Conservation (phyloP, 2,888 invertebrate genomes). For the Drosophila setosimentum region DNA sequence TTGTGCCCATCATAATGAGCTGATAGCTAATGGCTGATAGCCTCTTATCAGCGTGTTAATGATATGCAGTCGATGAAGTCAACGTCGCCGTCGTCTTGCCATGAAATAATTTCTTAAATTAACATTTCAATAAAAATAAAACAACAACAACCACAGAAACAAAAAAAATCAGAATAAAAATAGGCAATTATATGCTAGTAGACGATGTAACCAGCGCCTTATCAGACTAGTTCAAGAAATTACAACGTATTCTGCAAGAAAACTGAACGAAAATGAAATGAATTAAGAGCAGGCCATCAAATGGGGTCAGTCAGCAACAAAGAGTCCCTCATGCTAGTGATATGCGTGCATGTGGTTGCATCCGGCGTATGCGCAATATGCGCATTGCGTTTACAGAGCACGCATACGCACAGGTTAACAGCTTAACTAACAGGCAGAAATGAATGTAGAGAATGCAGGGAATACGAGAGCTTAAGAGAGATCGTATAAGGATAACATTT, state of each 20-base stretch:
- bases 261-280: conserved; percentile 3
- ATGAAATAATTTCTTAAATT: conserved; percentile 79
- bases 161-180: not conserved
- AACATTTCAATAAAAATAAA: conserved; percentile 51
- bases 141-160: not conserved
- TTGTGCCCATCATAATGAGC: conserved; percentile 62
- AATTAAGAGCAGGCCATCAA: conserved; percentile 29
- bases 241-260: conserved; percentile 31
- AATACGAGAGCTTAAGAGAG: not conserved
- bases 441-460: not conserved
- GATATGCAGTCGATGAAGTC: conserved; percentile 56
- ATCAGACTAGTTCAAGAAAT: conserved; percentile 15
- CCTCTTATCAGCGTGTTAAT: conserved; percentile 66
- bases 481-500: not conserved
- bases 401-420: conserved; percentile 42
- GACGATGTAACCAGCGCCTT: conserved; percentile 22
- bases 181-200: not conserved
- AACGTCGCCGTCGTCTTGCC: conserved; percentile 49
- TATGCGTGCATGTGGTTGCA: conserved; percentile 12
- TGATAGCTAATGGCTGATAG: conserved; percentile 55
- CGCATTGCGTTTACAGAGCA: conserved; percentile 1
- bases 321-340: not conserved
- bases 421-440: not conserved
- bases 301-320: conserved; percentile 37
- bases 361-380: conserved; percentile 50